phyloP scores from a whole-genome alignment of 2,888 invertebrate genomes.

The Drymonia ruficornis region DNA sequence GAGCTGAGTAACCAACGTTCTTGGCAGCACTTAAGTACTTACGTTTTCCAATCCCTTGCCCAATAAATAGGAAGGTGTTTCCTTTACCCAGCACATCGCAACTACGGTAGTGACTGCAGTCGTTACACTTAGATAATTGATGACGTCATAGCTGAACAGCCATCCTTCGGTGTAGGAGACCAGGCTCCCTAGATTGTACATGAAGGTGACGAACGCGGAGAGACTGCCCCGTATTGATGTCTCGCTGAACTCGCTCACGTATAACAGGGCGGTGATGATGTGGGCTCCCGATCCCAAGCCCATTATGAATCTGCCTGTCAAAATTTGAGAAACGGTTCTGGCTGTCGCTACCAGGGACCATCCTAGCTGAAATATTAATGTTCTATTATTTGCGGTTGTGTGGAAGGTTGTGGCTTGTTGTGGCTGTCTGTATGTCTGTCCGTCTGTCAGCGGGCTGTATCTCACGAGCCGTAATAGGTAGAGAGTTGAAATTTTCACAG shows the following conservation, averaged over 20 bases:
- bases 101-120: conserved; percentile 32
- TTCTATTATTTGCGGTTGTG: neutral
- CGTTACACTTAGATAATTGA: conserved; percentile 44
- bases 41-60: conserved; percentile 46
- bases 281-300: conserved; percentile 69
- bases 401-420: neutral
- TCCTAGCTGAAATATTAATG: conserved; percentile 40
- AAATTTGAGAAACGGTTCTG: conserved; percentile 43
- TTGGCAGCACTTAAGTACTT: neutral
- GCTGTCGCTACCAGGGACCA: conserved; percentile 50
- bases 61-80: conserved; percentile 47
- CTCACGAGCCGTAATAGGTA: too few species aligned
- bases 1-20: too few species aligned
- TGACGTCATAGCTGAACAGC: conserved; percentile 45
- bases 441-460: too few species aligned
- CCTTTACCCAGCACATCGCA: conserved; percentile 36
- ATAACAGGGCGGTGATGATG: conserved; percentile 75
- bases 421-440: too few species aligned
- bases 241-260: conserved; percentile 77
- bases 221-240: conserved; percentile 38
- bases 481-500: too few species aligned
- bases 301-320: conserved; percentile 72
- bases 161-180: conserved; percentile 47
- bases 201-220: conserved; percentile 19
- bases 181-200: conserved; percentile 41